A percentile compares a stretch with the other conserved stretches of the same genome.
phyloP scores from a whole-genome alignment of 2,888 invertebrate genomes.

The Nemoura dubitans region DNA sequence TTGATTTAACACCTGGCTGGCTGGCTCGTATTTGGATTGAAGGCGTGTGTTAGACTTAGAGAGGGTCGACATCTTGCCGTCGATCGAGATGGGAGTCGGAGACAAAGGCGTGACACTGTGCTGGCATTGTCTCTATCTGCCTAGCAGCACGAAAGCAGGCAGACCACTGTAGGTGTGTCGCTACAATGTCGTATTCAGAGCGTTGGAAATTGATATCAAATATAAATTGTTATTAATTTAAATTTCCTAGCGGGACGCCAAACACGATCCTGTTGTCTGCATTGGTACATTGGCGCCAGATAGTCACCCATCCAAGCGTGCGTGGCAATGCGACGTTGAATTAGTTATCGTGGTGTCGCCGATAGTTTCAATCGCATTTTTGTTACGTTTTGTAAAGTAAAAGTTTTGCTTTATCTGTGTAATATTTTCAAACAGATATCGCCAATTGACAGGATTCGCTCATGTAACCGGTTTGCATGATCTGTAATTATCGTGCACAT shows the following conservation, averaged over 20 bases:
- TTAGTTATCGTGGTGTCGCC: no score
- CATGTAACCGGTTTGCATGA: not conserved
- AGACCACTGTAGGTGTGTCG: not conserved
- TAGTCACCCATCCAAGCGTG: not conserved
- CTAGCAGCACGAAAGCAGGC: not conserved
- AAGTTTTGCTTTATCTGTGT: no score
- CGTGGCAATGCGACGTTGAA: not conserved
- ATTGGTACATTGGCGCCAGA: not conserved
- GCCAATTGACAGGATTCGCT: not conserved
- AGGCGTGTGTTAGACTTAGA: not conserved
- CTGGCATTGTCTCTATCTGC: not conserved
- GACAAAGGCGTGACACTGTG: not conserved
- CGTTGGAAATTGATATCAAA: slow-evolving; percentile 2
- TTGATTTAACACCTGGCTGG: not conserved
- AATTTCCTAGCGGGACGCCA: not conserved
- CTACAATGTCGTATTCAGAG: not conserved
- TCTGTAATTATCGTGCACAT: not conserved
- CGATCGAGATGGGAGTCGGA: not conserved
- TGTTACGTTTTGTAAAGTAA: no score
- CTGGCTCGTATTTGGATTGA: not conserved
- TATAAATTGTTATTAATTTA: not conserved
- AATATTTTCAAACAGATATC: not conserved
- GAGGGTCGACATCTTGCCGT: not conserved
- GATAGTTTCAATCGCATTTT: no score
- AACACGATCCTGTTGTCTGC: slow-evolving; percentile 1